A percentile compares a stretch with the other conserved stretches of the same genome.
These are phyloP conservation scores for Podilymbus podiceps DNA, from an alignment of 2,113 vertebrate genomes.

Conservation along the genomic window DNA sequence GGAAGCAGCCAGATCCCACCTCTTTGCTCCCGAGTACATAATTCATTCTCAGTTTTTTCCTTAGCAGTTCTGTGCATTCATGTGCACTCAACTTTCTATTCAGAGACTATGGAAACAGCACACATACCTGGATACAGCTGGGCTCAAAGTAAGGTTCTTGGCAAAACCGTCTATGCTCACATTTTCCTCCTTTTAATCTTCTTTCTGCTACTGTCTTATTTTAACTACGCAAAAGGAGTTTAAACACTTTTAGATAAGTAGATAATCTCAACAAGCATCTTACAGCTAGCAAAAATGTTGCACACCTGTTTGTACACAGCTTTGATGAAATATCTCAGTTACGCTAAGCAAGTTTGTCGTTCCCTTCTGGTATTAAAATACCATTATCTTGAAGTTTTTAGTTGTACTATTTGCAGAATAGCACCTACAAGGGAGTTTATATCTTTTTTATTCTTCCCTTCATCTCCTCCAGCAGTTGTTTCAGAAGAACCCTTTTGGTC, in stretches of 20 bases:
- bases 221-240: not conserved
- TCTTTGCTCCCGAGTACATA: not conserved
- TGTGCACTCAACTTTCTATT: not conserved
- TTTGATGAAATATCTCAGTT: constrained; percentile 21
- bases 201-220: not conserved
- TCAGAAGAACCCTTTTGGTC: not conserved
- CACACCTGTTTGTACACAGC: not conserved
- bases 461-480: not conserved
- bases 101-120: not conserved
- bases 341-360: not conserved
- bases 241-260: not conserved
- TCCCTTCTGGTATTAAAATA: constrained; percentile 24
- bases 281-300: not conserved
- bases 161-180: not conserved
- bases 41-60: not conserved
- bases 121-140: not conserved
- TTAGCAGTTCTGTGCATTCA: not conserved
- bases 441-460: not conserved
- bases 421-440: not conserved
- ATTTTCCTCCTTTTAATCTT: not conserved
- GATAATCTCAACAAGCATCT: not conserved
- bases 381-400: constrained; percentile 14
- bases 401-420: not conserved
- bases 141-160: not conserved
- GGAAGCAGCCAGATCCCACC: not conserved